Conservation (phyloP, 2,797 vertebrate genomes). For the Anabas testudineus region DNA sequence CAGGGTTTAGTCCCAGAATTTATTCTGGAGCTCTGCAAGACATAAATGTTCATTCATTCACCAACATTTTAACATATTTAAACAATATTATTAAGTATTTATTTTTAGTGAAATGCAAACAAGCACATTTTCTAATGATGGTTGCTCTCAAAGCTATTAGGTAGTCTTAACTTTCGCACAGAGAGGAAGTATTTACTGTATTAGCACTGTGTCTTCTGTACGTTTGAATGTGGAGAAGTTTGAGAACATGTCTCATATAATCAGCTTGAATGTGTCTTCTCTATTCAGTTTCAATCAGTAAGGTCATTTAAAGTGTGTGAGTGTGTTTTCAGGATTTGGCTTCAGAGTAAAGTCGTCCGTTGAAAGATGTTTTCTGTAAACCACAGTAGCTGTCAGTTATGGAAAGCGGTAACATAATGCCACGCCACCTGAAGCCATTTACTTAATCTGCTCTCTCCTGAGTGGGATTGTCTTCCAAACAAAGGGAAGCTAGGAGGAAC, state of each 20-base stretch:
- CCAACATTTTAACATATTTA: background rate
- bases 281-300: conserved; percentile 4
- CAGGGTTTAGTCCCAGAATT: background rate
- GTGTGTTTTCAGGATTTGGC: conserved; percentile 15
- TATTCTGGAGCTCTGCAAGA: background rate
- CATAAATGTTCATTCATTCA: conserved; percentile 8
- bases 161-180: conserved; percentile 11
- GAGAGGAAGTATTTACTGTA: background rate
- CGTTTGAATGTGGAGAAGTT: conserved; percentile 5
- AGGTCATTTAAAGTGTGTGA: conserved; percentile 16
- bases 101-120: conserved; percentile 5
- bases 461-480: conserved; percentile 88
- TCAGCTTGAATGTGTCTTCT: conserved; percentile 9
- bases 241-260: background rate
- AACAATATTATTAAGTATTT: background rate
- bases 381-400: conserved; percentile 52
- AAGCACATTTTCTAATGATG: conserved; percentile 10
- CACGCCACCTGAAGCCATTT: conserved; percentile 72
- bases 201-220: background rate
- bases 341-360: background rate
- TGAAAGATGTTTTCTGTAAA: conserved; percentile 61
- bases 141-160: conserved; percentile 9
- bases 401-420: conserved; percentile 61
- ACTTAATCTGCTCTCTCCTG: conserved; percentile 69
- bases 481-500: conserved; percentile 74